These are phyloP conservation scores for Rhamphomyia laevipes DNA, from an alignment of 2,888 invertebrate species.

Conservation along the genomic window DNA sequence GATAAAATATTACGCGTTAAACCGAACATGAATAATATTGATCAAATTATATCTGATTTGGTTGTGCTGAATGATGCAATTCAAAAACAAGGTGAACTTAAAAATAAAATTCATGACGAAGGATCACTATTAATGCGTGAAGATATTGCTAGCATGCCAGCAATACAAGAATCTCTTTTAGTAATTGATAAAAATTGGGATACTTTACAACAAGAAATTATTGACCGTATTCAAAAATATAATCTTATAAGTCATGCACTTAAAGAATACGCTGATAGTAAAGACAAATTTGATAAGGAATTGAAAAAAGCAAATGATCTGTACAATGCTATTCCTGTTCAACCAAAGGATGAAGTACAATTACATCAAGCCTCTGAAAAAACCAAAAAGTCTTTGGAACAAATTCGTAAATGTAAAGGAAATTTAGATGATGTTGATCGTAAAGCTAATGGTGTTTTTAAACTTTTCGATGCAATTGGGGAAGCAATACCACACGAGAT, in stretches of 20 bases:
- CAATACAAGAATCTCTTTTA: constrained; percentile 66
- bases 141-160: constrained; percentile 67
- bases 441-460: constrained; percentile 44
- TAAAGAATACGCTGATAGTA: constrained; percentile 62
- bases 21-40: constrained; percentile 32
- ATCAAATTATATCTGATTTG: constrained; percentile 36
- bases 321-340: constrained; percentile 49
- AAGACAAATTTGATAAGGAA: constrained; percentile 55
- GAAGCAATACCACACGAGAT: constrained; percentile 44
- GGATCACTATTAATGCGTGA: constrained; percentile 69
- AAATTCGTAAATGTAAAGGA: constrained; percentile 61
- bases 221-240: constrained; percentile 62
- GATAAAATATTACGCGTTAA: constrained; percentile 26
- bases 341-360: constrained; percentile 61
- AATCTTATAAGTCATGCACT: constrained; percentile 59
- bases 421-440: constrained; percentile 66
- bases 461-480: constrained; percentile 36
- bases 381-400: constrained; percentile 62
- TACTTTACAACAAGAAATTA: constrained; percentile 59
- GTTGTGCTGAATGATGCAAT: constrained; percentile 45
- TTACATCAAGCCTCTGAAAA: constrained; percentile 60
- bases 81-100: constrained; percentile 47
- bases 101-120: constrained; percentile 64
- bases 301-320: constrained; percentile 57
- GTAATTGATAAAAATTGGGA: constrained; percentile 73